A percentile compares a stretch with the other conserved stretches of the same genome.
phyloP scores from a whole-genome alignment of 2,113 vertebrate genomes.

The Neogobius melanostomus region DNA sequence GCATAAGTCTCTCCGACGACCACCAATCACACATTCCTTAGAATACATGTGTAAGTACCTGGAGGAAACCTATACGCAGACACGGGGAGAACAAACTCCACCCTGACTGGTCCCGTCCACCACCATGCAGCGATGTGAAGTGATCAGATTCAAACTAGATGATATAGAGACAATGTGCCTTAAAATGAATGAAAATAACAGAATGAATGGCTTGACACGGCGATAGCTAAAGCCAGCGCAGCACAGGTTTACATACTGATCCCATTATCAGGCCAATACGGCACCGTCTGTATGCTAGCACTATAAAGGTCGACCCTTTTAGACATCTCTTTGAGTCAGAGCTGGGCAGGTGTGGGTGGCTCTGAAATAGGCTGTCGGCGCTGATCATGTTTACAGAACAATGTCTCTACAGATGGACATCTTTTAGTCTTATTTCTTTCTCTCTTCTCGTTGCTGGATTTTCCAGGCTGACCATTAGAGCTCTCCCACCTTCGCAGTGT shows the following conservation, averaged over 20 bases:
- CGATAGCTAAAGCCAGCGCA: not conserved
- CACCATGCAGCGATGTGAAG: too few relatives aligned
- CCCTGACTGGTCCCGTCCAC: too few relatives aligned
- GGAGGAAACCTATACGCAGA: too few relatives aligned
- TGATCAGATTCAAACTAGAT: too few relatives aligned
- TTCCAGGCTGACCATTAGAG: not conserved
- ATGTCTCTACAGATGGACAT: not conserved
- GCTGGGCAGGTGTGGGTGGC: not conserved
- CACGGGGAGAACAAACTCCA: too few relatives aligned
- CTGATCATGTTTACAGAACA: not conserved
- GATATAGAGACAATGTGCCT: too few relatives aligned
- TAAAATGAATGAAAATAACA: too few relatives aligned
- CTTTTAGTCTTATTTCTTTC: not conserved
- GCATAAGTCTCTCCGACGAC: too few relatives aligned
- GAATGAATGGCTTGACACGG: too few relatives aligned
- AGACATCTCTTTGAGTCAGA: constrained; percentile 1
- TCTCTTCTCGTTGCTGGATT: not conserved
- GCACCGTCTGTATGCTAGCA: not conserved
- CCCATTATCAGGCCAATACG: not conserved
- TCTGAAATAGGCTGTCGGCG: constrained; percentile 21
- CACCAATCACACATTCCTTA: too few relatives aligned
- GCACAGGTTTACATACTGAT: not conserved
- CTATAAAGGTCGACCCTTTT: constrained; percentile 1
- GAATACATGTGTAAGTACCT: too few relatives aligned
- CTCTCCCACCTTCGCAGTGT: not conserved